Evolutionary conservation across 2,113 vertebrate species (phyloP).

Genomic region (Caloenas nicobarica): DNA sequence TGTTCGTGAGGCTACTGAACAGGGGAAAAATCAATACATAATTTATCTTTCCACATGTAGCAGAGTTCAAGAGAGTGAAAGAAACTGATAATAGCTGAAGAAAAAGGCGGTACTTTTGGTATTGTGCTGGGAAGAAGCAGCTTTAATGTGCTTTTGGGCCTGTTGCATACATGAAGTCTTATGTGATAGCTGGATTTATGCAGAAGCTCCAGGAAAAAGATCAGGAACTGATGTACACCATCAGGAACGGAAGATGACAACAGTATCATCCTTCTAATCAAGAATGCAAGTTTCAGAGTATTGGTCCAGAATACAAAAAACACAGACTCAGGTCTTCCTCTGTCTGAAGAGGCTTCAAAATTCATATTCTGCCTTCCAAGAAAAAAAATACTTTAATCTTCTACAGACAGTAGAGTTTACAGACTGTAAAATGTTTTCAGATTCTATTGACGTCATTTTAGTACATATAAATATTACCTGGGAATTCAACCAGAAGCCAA

Average conservation of each 20-base stretch:
- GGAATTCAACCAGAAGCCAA: not conserved
- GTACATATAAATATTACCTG: not conserved
- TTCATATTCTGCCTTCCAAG: not conserved
- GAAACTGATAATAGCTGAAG: not conserved
- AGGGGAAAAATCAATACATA: constrained; percentile 71
- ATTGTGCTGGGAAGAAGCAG: not conserved
- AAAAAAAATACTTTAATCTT: not conserved
- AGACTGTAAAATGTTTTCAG: not conserved
- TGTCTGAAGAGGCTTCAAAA: not conserved
- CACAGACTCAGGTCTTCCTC: not conserved
- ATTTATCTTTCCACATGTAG: constrained; percentile 60
- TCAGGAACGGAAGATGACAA: not conserved
- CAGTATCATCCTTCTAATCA: not conserved
- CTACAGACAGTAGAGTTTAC: not conserved
- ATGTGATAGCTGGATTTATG: not conserved
- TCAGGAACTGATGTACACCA: not conserved
- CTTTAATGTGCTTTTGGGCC: not conserved
- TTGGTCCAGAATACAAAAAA: not conserved
- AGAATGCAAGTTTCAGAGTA: not conserved
- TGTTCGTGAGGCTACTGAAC: constrained; percentile 31
- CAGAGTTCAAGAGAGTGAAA: constrained; percentile 22
- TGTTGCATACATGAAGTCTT: not conserved
- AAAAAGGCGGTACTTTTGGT: not conserved
- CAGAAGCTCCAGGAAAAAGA: not conserved
- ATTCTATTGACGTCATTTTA: not conserved